Evolutionary conservation across 2,888 invertebrate species (phyloP).

Genomic region (Fragum sueziense): DNA sequence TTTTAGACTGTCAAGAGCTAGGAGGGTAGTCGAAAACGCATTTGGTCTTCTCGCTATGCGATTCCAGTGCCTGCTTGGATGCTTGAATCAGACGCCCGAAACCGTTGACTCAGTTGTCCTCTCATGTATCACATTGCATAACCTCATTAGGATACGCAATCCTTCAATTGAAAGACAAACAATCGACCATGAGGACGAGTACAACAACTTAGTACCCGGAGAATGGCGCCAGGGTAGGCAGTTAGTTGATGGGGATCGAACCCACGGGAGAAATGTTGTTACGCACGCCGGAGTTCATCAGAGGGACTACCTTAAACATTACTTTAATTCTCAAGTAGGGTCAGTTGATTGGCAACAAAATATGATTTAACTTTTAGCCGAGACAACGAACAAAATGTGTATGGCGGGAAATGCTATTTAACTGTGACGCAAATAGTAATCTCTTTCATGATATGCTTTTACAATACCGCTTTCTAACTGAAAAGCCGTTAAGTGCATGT

Average conservation of each 20-base stretch:
- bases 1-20: constrained; percentile 36
- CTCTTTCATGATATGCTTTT: no score
- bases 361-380: no score
- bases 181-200: constrained; percentile 57
- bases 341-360: constrained; percentile 57
- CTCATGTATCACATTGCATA: constrained; percentile 54
- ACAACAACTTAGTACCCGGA: constrained; percentile 53
- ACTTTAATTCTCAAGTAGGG: constrained; percentile 56
- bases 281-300: constrained; percentile 43
- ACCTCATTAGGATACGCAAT: constrained; percentile 48
- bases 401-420: no score
- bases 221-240: constrained; percentile 48
- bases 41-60: constrained; percentile 31
- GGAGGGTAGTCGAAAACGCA: constrained; percentile 42
- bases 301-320: constrained; percentile 53
- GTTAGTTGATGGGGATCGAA: constrained; percentile 17
- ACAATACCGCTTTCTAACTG: no score
- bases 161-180: constrained; percentile 28
- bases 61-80: constrained; percentile 35
- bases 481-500: no score
- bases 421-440: no score
- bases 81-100: constrained; percentile 43
- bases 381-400: no score
- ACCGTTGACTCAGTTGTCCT: constrained; percentile 38
- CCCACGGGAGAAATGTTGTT: constrained; percentile 31